Conservation (phyloP, 2,113 vertebrate species). For the Cercopithecus mona region DNA sequence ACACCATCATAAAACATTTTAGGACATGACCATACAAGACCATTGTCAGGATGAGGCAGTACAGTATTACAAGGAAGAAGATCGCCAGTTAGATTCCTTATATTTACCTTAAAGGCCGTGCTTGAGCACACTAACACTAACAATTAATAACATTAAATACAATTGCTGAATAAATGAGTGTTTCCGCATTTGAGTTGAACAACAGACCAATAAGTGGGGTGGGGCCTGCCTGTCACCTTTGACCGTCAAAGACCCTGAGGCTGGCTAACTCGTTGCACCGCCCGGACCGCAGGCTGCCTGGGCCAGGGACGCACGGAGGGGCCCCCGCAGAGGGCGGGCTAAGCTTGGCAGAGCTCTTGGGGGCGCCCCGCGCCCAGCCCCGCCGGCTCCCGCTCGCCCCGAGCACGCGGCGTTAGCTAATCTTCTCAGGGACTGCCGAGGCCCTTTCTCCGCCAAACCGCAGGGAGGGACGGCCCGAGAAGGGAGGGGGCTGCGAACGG, state of each 20-base stretch:
- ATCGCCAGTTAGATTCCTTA: rapidly evolving
- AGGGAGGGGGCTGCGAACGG: constrained; percentile 4
- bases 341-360: not conserved
- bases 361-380: not conserved
- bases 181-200: not conserved
- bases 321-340: rapidly evolving
- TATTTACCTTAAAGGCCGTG: not conserved
- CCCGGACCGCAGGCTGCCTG: no score
- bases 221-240: not conserved
- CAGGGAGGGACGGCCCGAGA: not conserved
- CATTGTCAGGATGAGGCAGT: not conserved
- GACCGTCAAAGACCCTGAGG: not conserved
- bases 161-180: not conserved
- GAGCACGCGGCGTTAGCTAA: not conserved
- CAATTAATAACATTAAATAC: not conserved
- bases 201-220: rapidly evolving
- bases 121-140: no score
- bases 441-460: constrained; percentile 46
- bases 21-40: not conserved
- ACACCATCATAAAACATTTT: not conserved
- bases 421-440: not conserved
- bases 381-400: not conserved
- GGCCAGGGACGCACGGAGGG: not conserved
- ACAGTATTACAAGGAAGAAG: not conserved
- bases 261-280: rapidly evolving